A percentile compares a stretch with the other conserved stretches of the same genome.
phyloP scores from a whole-genome alignment of 1,140 invertebrate species.

The Homarus americanus region DNA sequence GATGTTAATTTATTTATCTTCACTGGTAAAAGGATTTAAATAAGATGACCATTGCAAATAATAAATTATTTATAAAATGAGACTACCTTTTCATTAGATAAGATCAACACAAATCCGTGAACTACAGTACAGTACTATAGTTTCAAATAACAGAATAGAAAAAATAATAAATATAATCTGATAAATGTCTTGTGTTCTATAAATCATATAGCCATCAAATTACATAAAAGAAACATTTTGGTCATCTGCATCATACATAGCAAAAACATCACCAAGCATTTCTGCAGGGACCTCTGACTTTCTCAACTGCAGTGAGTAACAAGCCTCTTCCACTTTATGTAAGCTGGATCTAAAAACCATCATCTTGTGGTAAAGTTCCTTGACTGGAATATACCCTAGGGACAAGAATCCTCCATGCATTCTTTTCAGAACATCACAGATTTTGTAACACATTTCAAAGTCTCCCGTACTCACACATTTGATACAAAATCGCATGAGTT shows the following conservation, averaged over 20 bases:
- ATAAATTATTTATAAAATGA: no score
- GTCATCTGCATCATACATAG: constrained; percentile 69
- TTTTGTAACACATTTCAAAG: constrained; percentile 85
- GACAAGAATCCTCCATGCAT: constrained; percentile 86
- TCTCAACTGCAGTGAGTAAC: constrained; percentile 89
- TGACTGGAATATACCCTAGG: constrained; percentile 61
- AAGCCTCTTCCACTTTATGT: constrained; percentile 90
- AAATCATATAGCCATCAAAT: not conserved
- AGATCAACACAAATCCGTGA: no score
- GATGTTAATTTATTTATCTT: no score
- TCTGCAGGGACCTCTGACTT: constrained; percentile 87
- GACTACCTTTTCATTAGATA: no score
- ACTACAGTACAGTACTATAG: no score
- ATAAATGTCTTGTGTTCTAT: not conserved
- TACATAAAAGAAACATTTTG: constrained; percentile 34
- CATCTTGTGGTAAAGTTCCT: constrained; percentile 85
- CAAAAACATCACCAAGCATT: constrained; percentile 80
- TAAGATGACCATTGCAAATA: no score
- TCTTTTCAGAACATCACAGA: constrained; percentile 85
- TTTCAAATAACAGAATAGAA: no score
- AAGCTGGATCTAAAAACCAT: constrained; percentile 86
- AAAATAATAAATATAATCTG: no score
- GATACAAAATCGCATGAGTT: constrained; percentile 93
- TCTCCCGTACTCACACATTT: constrained; percentile 89
- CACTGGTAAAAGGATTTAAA: no score